Evolutionary conservation across 2,797 vertebrate genomes (phyloP).

Genomic region (Mormyrops attenuatus): DNA sequence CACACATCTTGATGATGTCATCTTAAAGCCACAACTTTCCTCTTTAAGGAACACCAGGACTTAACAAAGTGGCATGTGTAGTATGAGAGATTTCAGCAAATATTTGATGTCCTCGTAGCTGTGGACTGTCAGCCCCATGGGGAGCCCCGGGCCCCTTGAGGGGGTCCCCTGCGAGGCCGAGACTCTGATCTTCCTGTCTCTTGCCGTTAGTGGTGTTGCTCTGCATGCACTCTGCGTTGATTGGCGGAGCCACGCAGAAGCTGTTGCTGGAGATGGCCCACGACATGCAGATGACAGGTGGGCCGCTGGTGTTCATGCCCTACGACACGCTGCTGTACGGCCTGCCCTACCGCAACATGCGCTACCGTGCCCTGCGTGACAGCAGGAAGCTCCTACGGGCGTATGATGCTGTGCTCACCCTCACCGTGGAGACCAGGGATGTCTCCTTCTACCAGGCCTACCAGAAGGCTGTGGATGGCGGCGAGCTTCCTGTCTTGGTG

Average conservation of each 20-base stretch:
- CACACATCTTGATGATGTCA: background rate
- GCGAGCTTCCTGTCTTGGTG: slow-evolving; percentile 55
- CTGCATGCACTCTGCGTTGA: slow-evolving; percentile 74
- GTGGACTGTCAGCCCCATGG: background rate
- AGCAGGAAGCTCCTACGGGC: slow-evolving; percentile 64
- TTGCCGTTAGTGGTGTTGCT: slow-evolving; percentile 62
- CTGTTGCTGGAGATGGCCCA: slow-evolving; percentile 65
- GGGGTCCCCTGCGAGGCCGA: background rate
- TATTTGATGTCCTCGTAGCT: background rate
- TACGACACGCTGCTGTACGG: slow-evolving; percentile 74
- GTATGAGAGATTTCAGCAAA: background rate
- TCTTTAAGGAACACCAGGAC: background rate
- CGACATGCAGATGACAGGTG: slow-evolving; percentile 68
- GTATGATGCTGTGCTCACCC: slow-evolving; percentile 68
- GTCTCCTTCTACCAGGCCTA: slow-evolving; percentile 64
- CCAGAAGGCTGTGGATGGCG: slow-evolving; percentile 54
- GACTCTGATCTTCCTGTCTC: background rate
- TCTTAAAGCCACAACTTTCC: background rate
- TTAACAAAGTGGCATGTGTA: background rate
- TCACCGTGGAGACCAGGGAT: slow-evolving; percentile 62
- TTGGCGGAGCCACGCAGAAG: slow-evolving; percentile 62
- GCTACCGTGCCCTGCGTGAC: slow-evolving; percentile 50
- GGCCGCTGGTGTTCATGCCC: slow-evolving; percentile 67
- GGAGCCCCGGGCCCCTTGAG: background rate
- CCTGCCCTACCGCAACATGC: slow-evolving; percentile 59